Conservation (phyloP, 2,888 invertebrate species). For the Oscheius onirici region DNA sequence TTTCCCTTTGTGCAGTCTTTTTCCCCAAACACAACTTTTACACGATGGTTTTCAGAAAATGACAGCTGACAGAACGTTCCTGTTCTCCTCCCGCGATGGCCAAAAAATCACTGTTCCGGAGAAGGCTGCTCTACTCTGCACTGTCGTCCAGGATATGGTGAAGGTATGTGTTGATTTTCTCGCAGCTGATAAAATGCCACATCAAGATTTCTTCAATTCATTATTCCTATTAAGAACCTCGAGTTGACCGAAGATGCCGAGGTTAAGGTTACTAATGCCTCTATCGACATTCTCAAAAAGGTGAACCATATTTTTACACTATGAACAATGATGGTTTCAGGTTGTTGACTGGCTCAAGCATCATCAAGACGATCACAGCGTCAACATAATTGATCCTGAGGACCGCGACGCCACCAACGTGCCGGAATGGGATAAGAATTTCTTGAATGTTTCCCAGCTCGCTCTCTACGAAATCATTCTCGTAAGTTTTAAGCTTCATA, state of each 20-base stretch:
- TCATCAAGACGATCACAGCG: constrained; percentile 9
- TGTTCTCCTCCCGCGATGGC: not conserved
- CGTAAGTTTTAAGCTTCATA: constrained; percentile 4
- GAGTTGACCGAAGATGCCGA: not conserved
- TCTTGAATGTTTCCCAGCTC: not conserved
- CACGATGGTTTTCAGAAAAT: no score
- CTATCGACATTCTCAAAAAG: not conserved
- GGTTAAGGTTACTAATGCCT: not conserved
- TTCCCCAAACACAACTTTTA: no score
- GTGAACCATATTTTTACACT: not conserved
- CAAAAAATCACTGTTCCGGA: not conserved
- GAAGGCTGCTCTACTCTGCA: not conserved
- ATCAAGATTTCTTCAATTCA: not conserved
- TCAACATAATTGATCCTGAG: not conserved
- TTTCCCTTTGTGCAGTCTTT: no score
- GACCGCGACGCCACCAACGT: not conserved
- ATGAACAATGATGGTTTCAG: no score
- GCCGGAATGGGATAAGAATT: constrained; percentile 21
- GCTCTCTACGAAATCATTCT: constrained; percentile 1
- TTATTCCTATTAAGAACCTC: not conserved
- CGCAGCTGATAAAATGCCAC: no score
- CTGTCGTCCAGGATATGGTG: constrained; percentile 5
- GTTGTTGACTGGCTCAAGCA: constrained; percentile 16
- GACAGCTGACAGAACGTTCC: no score
- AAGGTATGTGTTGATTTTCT: not conserved